Evolutionary conservation across 2,113 vertebrate genomes (phyloP).

Genomic region (Hydrochoerus hydrochaeris): DNA sequence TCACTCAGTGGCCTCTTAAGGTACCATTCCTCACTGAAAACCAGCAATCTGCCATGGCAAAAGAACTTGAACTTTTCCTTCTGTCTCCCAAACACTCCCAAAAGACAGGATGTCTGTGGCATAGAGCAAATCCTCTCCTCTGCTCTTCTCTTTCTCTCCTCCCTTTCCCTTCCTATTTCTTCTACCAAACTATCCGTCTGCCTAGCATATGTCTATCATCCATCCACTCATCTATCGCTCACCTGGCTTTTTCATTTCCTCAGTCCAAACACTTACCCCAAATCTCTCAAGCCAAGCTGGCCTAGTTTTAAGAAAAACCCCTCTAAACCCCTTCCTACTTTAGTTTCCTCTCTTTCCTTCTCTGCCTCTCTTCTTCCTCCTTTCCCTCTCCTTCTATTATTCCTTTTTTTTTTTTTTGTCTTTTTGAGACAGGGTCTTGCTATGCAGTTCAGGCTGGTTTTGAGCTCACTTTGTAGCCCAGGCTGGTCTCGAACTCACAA

Average conservation of each 20-base stretch:
- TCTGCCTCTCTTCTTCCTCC: not conserved
- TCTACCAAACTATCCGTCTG: not conserved
- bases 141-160: not conserved
- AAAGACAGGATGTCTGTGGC: not conserved
- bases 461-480: too few species aligned
- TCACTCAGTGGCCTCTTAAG: not conserved
- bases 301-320: not conserved
- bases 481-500: too few species aligned
- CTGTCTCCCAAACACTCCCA: not conserved
- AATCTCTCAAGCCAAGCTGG: not conserved
- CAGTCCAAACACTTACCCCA: not conserved
- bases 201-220: not conserved
- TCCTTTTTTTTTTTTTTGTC: too few species aligned
- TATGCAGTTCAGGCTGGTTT: too few species aligned
- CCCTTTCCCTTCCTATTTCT: not conserved
- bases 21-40: not conserved
- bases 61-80: conserved; percentile 26
- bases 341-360: not conserved
- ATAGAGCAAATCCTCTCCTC: not conserved
- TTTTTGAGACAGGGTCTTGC: too few species aligned
- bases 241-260: not conserved
- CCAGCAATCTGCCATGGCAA: not conserved
- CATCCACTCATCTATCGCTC: not conserved
- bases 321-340: not conserved
- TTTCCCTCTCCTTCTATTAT: not conserved